Evolutionary conservation across 2,797 vertebrate genomes (phyloP), one percentile per base, ranked within the genome.

Genomic region (Psittacula derbiana): DNA sequence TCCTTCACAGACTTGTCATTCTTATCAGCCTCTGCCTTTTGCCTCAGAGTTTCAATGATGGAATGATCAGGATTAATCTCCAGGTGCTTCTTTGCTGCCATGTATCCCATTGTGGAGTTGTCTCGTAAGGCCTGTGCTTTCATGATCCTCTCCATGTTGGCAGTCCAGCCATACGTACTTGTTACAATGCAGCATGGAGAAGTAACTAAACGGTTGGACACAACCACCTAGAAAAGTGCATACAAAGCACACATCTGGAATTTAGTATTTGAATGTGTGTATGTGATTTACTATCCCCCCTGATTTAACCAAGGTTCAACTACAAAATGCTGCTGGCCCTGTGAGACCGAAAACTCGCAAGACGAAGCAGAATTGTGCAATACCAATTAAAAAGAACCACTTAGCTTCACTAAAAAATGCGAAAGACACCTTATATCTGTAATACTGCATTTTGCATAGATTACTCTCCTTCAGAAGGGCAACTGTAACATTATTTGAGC

Each of bases 91-190:
- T 99, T 99, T 7, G 99, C 99, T 12, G 99, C 99, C 99, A 99
- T 99, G 97, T 99, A 99, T 16, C 99, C 99, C 99, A 99, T 99
- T 2, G 99, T 99, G 30, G 99, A 99, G 97, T 99, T 99, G 88
- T 99, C 99, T 75, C 99, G 98, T 5, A 99, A 88, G 0, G 99
- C 99, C 72, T 99, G 99, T 0, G 99, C 99, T 92, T 99, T 99
- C 99, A 99, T 99, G 96, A 99, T 99, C 84, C 99, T 98, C 95
- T 99, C 99, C 99, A 99, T 99, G 88, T 99, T 99, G 31, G 99
- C 99, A 6, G 98, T 98, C 99, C 99, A 99, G 81, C 99, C 99
- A 0, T 99, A 99, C 0, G 99, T 99, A 94, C 99, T 99, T 17
- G 99, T 99, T 71, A 99, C 99, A 41, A 99, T 99, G 94, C 99